Evolutionary conservation across 2,888 invertebrate species (phyloP).

Genomic region (Eumerus sabulonum): DNA sequence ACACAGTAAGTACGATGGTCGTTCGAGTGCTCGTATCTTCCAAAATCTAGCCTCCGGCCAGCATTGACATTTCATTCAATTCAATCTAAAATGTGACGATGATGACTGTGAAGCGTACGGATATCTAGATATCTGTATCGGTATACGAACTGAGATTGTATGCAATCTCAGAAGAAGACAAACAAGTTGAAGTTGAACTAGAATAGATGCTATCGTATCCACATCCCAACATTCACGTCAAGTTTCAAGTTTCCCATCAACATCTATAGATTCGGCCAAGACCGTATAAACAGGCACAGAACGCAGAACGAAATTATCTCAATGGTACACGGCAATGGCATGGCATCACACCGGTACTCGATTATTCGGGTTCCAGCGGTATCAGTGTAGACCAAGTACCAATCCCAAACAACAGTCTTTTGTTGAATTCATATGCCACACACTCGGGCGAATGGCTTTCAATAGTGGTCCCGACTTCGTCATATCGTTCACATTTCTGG

Average conservation of each 20-base stretch:
- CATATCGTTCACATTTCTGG: conserved; percentile 49
- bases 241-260: conserved; percentile 26
- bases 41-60: conserved; percentile 60
- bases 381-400: conserved; percentile 9
- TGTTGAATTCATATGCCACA: conserved; percentile 63
- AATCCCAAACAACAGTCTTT: conserved; percentile 61
- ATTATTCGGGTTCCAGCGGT: conserved; percentile 54
- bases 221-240: not conserved
- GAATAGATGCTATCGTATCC: too few species aligned
- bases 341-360: conserved; percentile 18
- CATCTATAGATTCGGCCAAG: too few species aligned
- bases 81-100: conserved; percentile 64
- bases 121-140: too few species aligned
- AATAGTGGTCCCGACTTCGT: conserved; percentile 41
- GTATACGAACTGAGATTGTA: too few species aligned
- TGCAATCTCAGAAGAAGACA: too few species aligned
- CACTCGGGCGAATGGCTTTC: conserved; percentile 22
- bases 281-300: not conserved
- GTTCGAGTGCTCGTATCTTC: conserved; percentile 25
- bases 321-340: conserved; percentile 32
- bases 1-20: too few species aligned
- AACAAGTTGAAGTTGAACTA: too few species aligned
- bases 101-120: conserved; percentile 28
- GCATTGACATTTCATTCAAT: conserved; percentile 72
- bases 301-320: conserved; percentile 57